Conservation (phyloP, 2,113 vertebrate species). For the Raja brachyura region DNA sequence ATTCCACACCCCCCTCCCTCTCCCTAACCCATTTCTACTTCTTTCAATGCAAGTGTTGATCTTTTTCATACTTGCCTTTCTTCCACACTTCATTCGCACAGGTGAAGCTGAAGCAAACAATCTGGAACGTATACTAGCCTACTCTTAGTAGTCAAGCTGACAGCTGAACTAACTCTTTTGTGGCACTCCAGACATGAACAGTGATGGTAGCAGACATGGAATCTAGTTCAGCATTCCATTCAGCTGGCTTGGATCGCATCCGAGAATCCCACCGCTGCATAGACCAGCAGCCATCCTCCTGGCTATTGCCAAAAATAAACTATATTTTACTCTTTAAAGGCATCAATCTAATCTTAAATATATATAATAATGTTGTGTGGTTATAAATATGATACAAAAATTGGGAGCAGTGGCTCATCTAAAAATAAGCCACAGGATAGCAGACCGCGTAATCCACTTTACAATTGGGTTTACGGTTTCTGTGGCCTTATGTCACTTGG, state of each 20-base stretch:
- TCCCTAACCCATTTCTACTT: too few relatives aligned
- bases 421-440: slow-evolving; percentile 28
- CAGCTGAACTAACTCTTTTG: slow-evolving; percentile 25
- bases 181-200: slow-evolving; percentile 22
- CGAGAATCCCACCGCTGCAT: slow-evolving; percentile 10
- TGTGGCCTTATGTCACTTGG: slow-evolving; percentile 32
- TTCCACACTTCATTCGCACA: neutral
- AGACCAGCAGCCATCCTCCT: neutral
- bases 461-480: neutral
- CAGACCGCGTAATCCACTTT: slow-evolving; percentile 14
- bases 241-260: neutral
- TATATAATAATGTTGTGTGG: slow-evolving; percentile 33
- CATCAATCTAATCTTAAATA: slow-evolving; percentile 36
- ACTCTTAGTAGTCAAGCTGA: neutral
- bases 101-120: slow-evolving; percentile 5
- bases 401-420: neutral
- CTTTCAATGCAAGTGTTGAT: neutral
- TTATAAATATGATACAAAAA: slow-evolving; percentile 30
- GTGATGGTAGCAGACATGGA: slow-evolving; percentile 16
- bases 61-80: neutral
- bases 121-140: neutral
- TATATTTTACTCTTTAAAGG: slow-evolving; percentile 32
- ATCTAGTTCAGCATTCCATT: slow-evolving; percentile 8
- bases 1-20: neutral
- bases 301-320: slow-evolving; percentile 11